Conservation (phyloP, 2,113 vertebrate species). For the Rhea americana region DNA sequence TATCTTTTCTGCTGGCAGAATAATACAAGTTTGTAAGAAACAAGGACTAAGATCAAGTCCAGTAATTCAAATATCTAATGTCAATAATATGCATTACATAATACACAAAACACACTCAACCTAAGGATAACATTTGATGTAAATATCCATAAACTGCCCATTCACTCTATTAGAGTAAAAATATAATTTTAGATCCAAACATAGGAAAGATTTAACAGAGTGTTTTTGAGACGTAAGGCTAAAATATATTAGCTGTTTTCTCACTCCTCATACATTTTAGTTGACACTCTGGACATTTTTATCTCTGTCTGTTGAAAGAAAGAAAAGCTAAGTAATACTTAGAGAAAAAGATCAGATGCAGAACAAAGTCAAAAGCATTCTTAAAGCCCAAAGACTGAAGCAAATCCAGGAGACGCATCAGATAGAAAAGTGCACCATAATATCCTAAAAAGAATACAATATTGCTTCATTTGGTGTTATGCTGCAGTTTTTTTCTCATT, state of each 20-base stretch:
- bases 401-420: slow-evolving; percentile 1
- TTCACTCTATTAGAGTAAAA: background rate
- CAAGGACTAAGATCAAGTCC: background rate
- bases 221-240: background rate
- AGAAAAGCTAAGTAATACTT: background rate
- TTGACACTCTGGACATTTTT: background rate
- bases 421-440: slow-evolving; percentile 2
- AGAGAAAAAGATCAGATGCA: background rate
- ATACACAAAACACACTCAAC: background rate
- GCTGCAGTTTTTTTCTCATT: background rate
- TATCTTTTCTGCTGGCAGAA: background rate
- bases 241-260: background rate
- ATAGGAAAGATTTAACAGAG: background rate
- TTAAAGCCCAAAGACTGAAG: slow-evolving; percentile 20
- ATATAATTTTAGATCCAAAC: background rate
- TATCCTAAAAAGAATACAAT: background rate
- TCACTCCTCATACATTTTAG: background rate
- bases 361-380: background rate
- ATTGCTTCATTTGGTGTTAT: slow-evolving; percentile 7
- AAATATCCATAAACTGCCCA: background rate
- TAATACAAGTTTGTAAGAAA: background rate
- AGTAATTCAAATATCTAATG: background rate
- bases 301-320: background rate
- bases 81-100: background rate
- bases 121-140: background rate